Base-by-base conservation (phyloP, 2,888 invertebrate genomes). In the Brachyopa scutellaris region DNA sequence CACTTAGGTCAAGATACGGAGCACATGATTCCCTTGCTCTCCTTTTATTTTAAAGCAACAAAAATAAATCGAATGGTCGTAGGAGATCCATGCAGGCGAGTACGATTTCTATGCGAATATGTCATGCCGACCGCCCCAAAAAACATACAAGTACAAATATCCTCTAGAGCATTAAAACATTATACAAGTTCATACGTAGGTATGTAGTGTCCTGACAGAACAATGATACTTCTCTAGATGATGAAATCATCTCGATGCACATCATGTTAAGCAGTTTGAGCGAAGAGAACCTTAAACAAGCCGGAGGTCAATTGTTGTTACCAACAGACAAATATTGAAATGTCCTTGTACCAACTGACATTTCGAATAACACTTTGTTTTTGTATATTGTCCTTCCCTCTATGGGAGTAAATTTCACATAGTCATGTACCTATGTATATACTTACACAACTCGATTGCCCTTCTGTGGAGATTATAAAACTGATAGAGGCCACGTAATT, bases 81-180 rank as follows among this genome's bases (percentile, higher is more conserved):
- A 15, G 23, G 19, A 51, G 38, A 45, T 70, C 49, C 55, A 33
- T 62, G 51, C 69, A 42, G 36, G 8, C 53, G 45, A 45, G 55
- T 45, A 66, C 78, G 66, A 79, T 79, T 73, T 73, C 67, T 67
- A 79, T 79, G 73, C 73, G 67, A 79, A 67, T 66, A 57, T 77
- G 62, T 40, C 53, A 11, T 64, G 19, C 45, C 17, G 26, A 17
- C 36, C 17, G 21, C 42, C 49, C 26, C 23, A 11, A 11, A n/a
- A n/a, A 36, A 5, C 23, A 9, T 36, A 9, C 47, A 69, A 69
- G n/a, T n/a, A n/a, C n/a, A 74, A 67, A 69, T 57, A 55, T 74
- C 62, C 79, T 69, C 67, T 67, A 80, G 74, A 59, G 79, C 67
- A 69, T 74, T 80, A 53, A 74, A 74, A 69, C 61, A 57, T 69